These are phyloP conservation scores for Chrysemys picta DNA, from an alignment of 2,113 vertebrate genomes.

Conservation along the genomic window DNA sequence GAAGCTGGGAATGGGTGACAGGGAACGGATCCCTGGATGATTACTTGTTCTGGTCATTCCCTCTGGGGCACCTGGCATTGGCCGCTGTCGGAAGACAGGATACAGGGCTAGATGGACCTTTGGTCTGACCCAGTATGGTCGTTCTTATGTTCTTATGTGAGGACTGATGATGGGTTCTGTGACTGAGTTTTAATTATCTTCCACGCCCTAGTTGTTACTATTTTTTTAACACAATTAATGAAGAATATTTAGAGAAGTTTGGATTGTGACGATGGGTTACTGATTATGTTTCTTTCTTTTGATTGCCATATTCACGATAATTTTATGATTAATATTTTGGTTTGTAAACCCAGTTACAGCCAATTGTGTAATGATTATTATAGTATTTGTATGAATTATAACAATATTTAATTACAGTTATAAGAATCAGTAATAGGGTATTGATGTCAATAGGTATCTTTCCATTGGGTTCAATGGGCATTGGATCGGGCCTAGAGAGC, in stretches of 20 bases:
- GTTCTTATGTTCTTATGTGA: too few species aligned
- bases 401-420: neutral
- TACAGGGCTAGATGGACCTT: too few species aligned
- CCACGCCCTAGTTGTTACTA: neutral
- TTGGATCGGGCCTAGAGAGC: neutral
- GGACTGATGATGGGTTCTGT: neutral
- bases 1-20: too few species aligned
- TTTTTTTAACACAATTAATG: slow-evolving; percentile 30
- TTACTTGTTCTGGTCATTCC: too few species aligned
- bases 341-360: neutral
- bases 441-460: neutral
- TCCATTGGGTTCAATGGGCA: neutral
- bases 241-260: slow-evolving; percentile 12
- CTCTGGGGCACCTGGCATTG: too few species aligned
- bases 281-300: neutral
- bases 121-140: too few species aligned
- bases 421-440: neutral
- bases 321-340: slow-evolving; percentile 10
- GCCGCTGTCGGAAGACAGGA: too few species aligned
- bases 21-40: too few species aligned
- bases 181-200: neutral
- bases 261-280: neutral
- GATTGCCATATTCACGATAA: neutral
- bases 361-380: neutral
- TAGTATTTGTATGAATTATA: neutral